These are phyloP conservation scores for Piezodorus guildinii DNA, from an alignment of 1,140 invertebrate genomes.

Conservation along the genomic window DNA sequence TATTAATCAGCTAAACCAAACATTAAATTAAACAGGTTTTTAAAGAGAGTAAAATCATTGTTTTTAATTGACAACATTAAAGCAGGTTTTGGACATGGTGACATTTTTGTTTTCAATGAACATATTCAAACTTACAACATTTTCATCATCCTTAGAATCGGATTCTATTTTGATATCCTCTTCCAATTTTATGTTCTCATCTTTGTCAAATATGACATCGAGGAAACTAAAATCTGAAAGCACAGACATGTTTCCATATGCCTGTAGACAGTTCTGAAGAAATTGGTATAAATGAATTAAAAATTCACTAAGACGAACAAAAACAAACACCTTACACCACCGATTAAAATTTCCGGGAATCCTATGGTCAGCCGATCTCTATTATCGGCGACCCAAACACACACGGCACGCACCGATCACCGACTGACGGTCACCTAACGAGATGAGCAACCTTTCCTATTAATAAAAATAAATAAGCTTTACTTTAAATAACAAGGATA, in stretches of 20 bases:
- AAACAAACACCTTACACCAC: not conserved
- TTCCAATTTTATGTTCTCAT: slow-evolving; percentile 24
- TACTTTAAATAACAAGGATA: no score
- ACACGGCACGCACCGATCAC: not conserved
- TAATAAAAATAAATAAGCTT: no score
- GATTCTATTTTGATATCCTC: slow-evolving; percentile 24
- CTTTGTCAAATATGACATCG: slow-evolving; percentile 27
- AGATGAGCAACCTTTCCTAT: no score
- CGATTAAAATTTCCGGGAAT: slow-evolving; percentile 9
- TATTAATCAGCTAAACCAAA: no score
- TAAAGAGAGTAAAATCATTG: no score
- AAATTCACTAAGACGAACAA: not conserved
- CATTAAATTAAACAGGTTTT: no score
- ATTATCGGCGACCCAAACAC: not conserved
- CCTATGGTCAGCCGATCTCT: not conserved
- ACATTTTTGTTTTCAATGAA: no score
- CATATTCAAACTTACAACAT: no score
- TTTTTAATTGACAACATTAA: no score
- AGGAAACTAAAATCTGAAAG: slow-evolving; percentile 26
- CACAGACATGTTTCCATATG: slow-evolving; percentile 25
- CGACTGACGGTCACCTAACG: not conserved
- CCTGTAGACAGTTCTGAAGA: not conserved
- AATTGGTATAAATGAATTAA: not conserved
- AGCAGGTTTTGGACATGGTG: no score
- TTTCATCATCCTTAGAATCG: no score